Evolutionary conservation across 2,113 vertebrate species (phyloP).

Genomic region (Otis tarda): DNA sequence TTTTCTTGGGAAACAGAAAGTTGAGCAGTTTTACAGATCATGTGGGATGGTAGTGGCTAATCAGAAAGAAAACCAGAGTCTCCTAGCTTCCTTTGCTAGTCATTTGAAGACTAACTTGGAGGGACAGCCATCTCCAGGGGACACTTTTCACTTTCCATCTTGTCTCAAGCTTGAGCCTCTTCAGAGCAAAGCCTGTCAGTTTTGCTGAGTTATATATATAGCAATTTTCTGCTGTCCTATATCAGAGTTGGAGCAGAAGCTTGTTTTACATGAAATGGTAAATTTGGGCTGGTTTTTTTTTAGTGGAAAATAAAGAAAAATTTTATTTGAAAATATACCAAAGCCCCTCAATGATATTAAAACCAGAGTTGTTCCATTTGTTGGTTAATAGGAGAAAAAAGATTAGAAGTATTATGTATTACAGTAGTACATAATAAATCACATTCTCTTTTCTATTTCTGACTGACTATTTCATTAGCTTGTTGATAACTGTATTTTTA

Average conservation of each 20-base stretch:
- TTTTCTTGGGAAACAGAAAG: background rate
- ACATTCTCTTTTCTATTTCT: background rate
- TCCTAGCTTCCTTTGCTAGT: background rate
- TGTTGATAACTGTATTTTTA: slow-evolving; percentile 7
- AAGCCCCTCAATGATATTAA: background rate
- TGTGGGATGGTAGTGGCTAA: background rate
- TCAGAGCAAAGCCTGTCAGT: background rate
- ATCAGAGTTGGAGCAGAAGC: background rate
- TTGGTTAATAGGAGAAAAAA: background rate
- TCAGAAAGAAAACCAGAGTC: background rate
- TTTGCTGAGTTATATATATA: background rate
- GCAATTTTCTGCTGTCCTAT: background rate
- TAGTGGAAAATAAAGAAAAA: background rate
- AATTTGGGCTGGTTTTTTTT: background rate
- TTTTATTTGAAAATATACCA: background rate
- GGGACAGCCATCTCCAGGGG: slow-evolving; percentile 26
- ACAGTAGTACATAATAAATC: background rate
- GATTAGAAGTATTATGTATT: background rate
- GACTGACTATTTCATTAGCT: background rate
- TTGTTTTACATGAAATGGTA: background rate
- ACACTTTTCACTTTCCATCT: slow-evolving; percentile 22
- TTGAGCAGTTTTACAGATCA: background rate
- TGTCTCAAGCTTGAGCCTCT: background rate
- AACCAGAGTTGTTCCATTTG: background rate
- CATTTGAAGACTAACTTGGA: background rate